Conservation (phyloP, 2,888 invertebrate species). For the Taphrorychus bicolor region DNA sequence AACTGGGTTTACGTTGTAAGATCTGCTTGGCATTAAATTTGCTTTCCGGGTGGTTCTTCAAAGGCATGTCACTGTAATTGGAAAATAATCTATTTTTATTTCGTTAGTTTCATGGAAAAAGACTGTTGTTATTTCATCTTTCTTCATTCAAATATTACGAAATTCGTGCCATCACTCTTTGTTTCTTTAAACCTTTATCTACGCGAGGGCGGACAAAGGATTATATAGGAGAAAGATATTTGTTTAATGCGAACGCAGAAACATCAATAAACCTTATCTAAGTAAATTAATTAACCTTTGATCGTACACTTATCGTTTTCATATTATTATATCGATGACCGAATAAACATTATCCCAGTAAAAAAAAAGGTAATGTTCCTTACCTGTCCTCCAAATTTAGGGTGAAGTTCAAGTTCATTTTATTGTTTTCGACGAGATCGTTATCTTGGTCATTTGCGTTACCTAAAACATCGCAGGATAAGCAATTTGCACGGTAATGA, state of each 20-base stretch:
- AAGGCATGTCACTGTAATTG: constrained; percentile 53
- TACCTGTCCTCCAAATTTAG: constrained; percentile 66
- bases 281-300: constrained; percentile 3
- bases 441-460: constrained; percentile 54
- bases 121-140: too few species aligned
- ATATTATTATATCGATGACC: neutral
- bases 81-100: neutral
- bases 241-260: neutral
- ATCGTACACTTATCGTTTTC: neutral
- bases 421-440: constrained; percentile 61
- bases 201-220: neutral
- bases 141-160: neutral
- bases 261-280: neutral
- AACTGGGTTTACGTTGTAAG: constrained; percentile 56
- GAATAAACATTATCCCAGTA: neutral
- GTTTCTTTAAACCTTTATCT: neutral
- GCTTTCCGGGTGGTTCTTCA: constrained; percentile 51
- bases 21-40: constrained; percentile 55
- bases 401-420: constrained; percentile 69
- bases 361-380: constrained; percentile 38
- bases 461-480: too few species aligned
- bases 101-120: too few species aligned
- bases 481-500: too few species aligned
- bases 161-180: neutral
- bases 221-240: neutral